phyloP scores from a whole-genome alignment of 1,140 invertebrate genomes.

The Zaprionus taronus region DNA sequence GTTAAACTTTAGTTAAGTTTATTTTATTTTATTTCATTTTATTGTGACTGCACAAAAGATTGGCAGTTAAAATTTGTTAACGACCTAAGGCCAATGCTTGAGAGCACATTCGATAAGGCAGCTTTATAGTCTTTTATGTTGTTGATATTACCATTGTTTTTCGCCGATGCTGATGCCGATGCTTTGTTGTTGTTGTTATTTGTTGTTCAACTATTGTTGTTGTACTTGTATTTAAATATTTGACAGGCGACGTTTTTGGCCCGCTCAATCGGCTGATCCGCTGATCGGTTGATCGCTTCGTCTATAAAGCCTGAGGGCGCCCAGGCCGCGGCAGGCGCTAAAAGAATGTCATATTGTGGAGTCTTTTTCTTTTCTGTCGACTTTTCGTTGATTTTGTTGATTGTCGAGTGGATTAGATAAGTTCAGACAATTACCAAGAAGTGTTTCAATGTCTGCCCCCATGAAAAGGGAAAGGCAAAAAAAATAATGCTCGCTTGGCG shows the following conservation, averaged over 20 bases:
- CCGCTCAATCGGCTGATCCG: conserved; percentile 2
- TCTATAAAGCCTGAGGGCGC: conserved; percentile 48
- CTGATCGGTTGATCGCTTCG: neutral
- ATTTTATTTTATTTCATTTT: conserved; percentile 50
- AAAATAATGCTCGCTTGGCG: conserved; percentile 50
- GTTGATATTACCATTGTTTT: conserved; percentile 12
- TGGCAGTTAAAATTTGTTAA: conserved; percentile 72
- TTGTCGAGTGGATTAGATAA: conserved; percentile 72
- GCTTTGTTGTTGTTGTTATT: conserved; percentile 32
- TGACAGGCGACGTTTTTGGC: conserved; percentile 65
- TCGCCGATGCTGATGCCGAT: neutral
- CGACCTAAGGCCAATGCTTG: conserved; percentile 73
- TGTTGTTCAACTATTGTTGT: conserved; percentile 28
- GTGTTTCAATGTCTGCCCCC: conserved; percentile 65
- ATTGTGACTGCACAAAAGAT: conserved; percentile 69
- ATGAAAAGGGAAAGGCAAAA: conserved; percentile 75
- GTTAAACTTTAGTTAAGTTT: conserved; percentile 19
- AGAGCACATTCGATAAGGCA: conserved; percentile 71
- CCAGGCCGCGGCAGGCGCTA: conserved; percentile 60
- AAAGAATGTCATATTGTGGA: conserved; percentile 70
- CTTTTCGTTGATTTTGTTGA: conserved; percentile 63
- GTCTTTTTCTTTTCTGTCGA: conserved; percentile 23
- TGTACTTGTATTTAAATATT: conserved; percentile 57
- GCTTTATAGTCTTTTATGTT: conserved; percentile 47
- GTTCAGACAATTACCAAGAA: conserved; percentile 63